phyloP scores from a whole-genome alignment of 2,113 vertebrate genomes.

The Podocnemis expansa region DNA sequence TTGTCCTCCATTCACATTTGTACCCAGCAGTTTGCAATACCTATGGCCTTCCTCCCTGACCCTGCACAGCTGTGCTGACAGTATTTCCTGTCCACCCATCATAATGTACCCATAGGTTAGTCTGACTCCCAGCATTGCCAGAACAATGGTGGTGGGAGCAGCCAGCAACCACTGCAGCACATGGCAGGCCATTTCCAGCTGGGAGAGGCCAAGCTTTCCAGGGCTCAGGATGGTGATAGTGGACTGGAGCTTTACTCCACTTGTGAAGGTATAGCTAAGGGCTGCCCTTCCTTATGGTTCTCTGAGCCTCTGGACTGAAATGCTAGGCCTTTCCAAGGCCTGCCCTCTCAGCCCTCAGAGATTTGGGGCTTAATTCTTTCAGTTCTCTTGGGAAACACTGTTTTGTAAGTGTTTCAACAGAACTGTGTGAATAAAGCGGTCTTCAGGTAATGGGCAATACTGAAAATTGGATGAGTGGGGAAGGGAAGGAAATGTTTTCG shows the following conservation, averaged over 20 bases:
- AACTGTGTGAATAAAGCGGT: not conserved
- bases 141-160: not conserved
- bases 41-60: not conserved
- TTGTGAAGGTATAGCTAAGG: not conserved
- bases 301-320: not conserved
- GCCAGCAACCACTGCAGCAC: not conserved
- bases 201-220: not conserved
- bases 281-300: not conserved
- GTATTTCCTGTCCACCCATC: not conserved
- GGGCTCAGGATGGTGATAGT: not conserved
- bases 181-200: not conserved
- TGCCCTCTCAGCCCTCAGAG: not conserved
- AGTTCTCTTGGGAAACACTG: not conserved
- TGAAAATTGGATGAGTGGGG: no score
- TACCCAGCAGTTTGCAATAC: not conserved
- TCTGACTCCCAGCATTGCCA: not conserved
- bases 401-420: not conserved
- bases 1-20: accelerated
- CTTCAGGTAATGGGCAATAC: not conserved
- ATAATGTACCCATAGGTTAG: not conserved
- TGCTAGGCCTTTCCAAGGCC: not conserved
- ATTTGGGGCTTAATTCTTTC: not conserved
- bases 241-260: not conserved
- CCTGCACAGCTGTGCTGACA: not conserved
- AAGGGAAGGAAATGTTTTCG: not conserved